Evolutionary conservation across 2,797 vertebrate species (phyloP), one percentile per base, ranked within the genome.

Genomic region (Oceanodroma leucorhoa): DNA sequence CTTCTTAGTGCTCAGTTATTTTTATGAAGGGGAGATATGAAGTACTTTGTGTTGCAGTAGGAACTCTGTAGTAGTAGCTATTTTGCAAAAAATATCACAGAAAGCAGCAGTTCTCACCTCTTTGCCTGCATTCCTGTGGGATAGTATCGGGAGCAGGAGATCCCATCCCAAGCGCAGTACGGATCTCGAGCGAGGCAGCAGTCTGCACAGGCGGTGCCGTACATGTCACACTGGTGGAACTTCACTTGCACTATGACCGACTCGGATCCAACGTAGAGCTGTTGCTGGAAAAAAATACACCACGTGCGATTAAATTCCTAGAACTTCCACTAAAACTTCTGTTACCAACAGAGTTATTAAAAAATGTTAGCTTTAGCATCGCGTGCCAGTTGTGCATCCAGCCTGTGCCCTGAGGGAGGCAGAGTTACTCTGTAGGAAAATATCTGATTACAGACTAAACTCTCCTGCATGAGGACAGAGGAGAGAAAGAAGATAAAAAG

Each of bases 121-220:
- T 99, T 99, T 5, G 99, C 98, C 91, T 98, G 99, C 50, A 98
- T 96, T 40, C 98, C 99, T 6, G 98, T 98, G 29, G 99, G 99
- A 90, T 98, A 99, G 91, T 98, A 99, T 23, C 99, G 98, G 75
- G 99, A 99, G 95, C 99, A 99, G 93, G 99, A 98, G 81, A 99
- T 97, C 3, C 99, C 99, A 14, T 99, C 99, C 99, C 99, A 99
- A 78, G 99, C 99, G 12, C 99, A 99, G 97, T 99, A 99, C 0
- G 99, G 99, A 91, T 99, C 99, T 93, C 99, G 98, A 11, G 99
- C 99, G 17, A 99, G 98, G 93, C 99, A 99, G 95, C 99, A 99
- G 92, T 99, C 99, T 0, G 99, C 98, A 32, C 99, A 99, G 64
- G 99, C 99, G 0, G 98, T 98, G 32, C 99, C 99, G 0, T 99